Percentiles rank a stretch among this genome's conserved stretches.
These are phyloP conservation scores for Orthosia gracilis DNA, from an alignment of 2,888 invertebrate genomes.

Conservation along the genomic window DNA sequence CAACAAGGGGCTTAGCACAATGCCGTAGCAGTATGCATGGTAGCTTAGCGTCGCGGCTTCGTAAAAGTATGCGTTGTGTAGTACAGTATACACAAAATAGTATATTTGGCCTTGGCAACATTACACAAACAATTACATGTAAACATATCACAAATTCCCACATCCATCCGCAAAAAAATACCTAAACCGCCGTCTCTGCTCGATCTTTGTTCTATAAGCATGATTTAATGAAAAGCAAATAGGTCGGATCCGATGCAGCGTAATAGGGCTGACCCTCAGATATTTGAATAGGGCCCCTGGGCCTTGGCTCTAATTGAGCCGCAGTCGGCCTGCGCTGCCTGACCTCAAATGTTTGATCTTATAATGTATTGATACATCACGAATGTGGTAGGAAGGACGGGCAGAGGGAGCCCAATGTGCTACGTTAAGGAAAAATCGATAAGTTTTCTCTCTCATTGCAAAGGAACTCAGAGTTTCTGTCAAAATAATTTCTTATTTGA, in stretches of 20 bases:
- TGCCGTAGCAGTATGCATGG: background rate
- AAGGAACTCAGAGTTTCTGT: background rate
- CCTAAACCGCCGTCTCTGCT: slow-evolving; percentile 32
- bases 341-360: slow-evolving; percentile 55
- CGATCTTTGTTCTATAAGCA: slow-evolving; percentile 54
- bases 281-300: slow-evolving; percentile 62
- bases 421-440: background rate
- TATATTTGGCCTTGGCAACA: background rate
- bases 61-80: background rate
- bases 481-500: background rate
- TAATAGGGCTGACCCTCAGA: slow-evolving; percentile 63
- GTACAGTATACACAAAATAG: no score
- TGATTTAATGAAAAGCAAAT: slow-evolving; percentile 75
- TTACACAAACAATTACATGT: background rate
- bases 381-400: background rate
- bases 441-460: background rate
- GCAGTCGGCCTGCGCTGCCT: slow-evolving; percentile 22
- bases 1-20: no score
- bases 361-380: slow-evolving; percentile 46
- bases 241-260: slow-evolving; percentile 62
- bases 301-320: slow-evolving; percentile 58
- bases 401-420: background rate
- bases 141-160: background rate
- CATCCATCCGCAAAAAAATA: slow-evolving; percentile 24
- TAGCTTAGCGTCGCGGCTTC: background rate